Evolutionary conservation across 92 coral and sea anemone species (phyloP), one percentile per base, ranked within the genome.

Genomic region (Porites cylindrica): DNA sequence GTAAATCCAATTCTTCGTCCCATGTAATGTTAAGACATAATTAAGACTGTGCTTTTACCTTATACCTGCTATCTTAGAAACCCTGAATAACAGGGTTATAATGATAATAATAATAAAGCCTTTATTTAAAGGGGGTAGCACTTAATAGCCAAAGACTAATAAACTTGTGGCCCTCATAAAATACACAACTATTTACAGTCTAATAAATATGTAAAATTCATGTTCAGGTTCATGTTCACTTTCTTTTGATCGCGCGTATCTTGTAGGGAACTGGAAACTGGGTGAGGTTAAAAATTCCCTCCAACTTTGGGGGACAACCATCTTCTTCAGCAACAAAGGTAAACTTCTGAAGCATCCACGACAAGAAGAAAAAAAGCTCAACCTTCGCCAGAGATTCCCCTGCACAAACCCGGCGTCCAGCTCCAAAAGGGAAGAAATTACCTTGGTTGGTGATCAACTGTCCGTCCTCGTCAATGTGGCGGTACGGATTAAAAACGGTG

Each of bases 351-450:
- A 90, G 86, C 64, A 90, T 77, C 19, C 86, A 51, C 8, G 93
- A 84, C 1, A 90, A 67, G 38, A 90, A 85, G 64, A 90, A 75
- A 76, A 90, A 90, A 50, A 90, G 76, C 73, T 90, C 85, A 18
- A 87, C 60, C 29, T 89, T 89, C 2, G 92, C 85, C 69, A 89
- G 63, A 43, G 92, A 51, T 52, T 79, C 89, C 1, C 92, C 92
- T 4, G 83, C 47, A 51, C 92, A 89, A 12, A 84, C 90, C 10
- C 93, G 89, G 10, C 74, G 60, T 11, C 93, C 93, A 14, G 93
- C 93, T 24, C 86, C 89, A 56, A 90, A 90, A 0, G 89, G 86
- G n/a, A 70, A 52, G 59, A 90, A 14, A 51, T 75, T 51, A 7
- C 68, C 52, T 32, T 26, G 59, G 32, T 78, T 84, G 32, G 78